Base-by-base conservation (phyloP, 2,888 invertebrate species). In the Lasiommata megera region DNA sequence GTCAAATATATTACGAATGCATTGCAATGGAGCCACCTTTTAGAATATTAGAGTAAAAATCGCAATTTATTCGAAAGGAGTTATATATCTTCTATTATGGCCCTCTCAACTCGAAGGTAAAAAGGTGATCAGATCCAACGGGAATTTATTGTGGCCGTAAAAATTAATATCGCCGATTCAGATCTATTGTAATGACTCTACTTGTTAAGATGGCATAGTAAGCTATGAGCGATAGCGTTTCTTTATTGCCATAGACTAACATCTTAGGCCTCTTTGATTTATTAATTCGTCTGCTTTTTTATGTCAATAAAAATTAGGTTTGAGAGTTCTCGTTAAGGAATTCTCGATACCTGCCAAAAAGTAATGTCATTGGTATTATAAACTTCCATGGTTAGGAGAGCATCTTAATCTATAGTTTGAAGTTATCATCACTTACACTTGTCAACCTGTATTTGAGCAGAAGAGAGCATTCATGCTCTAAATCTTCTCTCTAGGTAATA, bases 91-190 rank as follows among this genome's bases (percentile, higher is more conserved):
- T 58, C 36, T 60, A 62, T 64, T 66, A 67, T 65, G 64, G 59
- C 67, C 56, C 54, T 64, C 63, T 63, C 61, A 58, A 60, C 54
- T 57, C 59, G 55, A 66, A 47, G 62, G 57, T 62, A 62, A 60
- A 64, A 64, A 66, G 64, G 67, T 73, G 76, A 78, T 78, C 82
- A 79, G 78, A 79, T 79, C 81, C 80, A 73, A 74, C 67, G 66
- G 64, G 68, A 79, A 84, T 84, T 84, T 81, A 82, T 76, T 73
- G 70, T 72, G 65, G 73, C 72, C 74, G 74, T 77, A 75, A 80
- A 82, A 80, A 84, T 83, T 68, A 84, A 84, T 80, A 77, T 74
- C 74, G 74, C 71, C 79, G 73, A 80, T 82, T 73, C 77, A 67
- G 74, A 74, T 72, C 68, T 72, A 76, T 79, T 81, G 79, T 82